These are phyloP conservation scores for Smittia aterrima DNA, from an alignment of 2,888 invertebrate genomes.

Conservation along the genomic window DNA sequence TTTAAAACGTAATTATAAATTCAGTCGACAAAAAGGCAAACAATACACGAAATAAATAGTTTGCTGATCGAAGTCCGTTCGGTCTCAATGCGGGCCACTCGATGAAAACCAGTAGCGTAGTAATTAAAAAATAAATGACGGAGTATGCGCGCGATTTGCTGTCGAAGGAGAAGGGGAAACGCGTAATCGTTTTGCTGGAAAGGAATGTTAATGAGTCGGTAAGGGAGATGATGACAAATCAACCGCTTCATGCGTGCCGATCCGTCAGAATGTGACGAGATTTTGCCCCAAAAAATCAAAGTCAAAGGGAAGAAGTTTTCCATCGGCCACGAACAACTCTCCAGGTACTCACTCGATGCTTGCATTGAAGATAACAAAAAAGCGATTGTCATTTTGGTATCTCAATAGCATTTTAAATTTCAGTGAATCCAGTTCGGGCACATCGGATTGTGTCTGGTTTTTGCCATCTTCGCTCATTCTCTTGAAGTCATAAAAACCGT, in stretches of 20 bases:
- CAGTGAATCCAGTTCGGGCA: not conserved
- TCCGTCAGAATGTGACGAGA: too few relatives aligned
- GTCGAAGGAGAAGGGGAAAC: not conserved
- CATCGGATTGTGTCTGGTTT: not conserved
- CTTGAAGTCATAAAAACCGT: not conserved
- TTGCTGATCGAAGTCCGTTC: not conserved
- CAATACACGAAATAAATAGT: not conserved
- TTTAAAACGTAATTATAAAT: slow-evolving; percentile 18
- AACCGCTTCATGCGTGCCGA: slow-evolving; percentile 10
- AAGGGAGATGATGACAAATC: slow-evolving; percentile 10
- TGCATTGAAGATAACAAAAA: too few relatives aligned
- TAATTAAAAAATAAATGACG: slow-evolving; percentile 31
- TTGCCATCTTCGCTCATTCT: not conserved
- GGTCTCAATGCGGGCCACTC: too few relatives aligned
- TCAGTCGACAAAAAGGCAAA: not conserved
- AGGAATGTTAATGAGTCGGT: slow-evolving; percentile 35
- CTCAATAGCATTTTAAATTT: not conserved
- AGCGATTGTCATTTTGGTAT: not conserved
- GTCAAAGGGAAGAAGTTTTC: too few relatives aligned
- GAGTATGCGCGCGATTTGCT: too few relatives aligned
- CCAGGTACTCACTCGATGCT: too few relatives aligned
- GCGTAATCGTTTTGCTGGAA: slow-evolving; percentile 32
- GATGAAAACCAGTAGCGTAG: not conserved
- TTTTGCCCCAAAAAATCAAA: too few relatives aligned
- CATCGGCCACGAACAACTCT: too few relatives aligned